phyloP scores from a whole-genome alignment of 2,797 vertebrate species.

The Ctenopoma multispine region DNA sequence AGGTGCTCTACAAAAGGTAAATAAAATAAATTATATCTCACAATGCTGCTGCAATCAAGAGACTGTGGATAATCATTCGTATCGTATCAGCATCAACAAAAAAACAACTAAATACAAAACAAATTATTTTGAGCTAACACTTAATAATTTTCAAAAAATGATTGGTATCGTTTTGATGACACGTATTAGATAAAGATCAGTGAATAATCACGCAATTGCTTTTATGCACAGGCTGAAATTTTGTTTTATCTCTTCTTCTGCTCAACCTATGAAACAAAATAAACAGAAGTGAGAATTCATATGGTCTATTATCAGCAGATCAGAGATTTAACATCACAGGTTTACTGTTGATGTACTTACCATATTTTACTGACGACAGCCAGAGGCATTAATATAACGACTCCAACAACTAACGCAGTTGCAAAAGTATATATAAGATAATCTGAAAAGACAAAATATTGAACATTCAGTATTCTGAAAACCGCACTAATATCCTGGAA shows the following conservation, averaged over 20 bases:
- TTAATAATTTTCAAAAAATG: no score
- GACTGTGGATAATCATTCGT: no score
- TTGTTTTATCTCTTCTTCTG: slow-evolving; percentile 56
- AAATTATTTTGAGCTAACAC: no score
- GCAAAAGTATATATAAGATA: slow-evolving; percentile 80
- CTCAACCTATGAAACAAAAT: slow-evolving; percentile 60
- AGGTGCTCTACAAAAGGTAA: neutral
- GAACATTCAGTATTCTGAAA: neutral
- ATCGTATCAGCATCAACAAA: no score
- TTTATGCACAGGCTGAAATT: slow-evolving; percentile 60
- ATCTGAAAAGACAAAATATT: slow-evolving; percentile 67
- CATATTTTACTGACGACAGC: slow-evolving; percentile 85
- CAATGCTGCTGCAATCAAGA: neutral
- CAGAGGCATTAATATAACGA: slow-evolving; percentile 81
- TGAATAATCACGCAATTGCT: slow-evolving; percentile 38
- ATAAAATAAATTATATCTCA: neutral
- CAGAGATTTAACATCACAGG: neutral
- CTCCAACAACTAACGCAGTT: slow-evolving; percentile 80
- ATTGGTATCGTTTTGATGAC: neutral
- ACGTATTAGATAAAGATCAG: slow-evolving; percentile 24
- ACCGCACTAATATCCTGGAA: neutral
- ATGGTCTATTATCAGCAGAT: neutral
- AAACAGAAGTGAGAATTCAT: neutral
- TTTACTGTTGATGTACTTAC: slow-evolving; percentile 76
- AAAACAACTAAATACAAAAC: no score